Evolutionary conservation across 1,140 invertebrate species (phyloP), one percentile per base, ranked within the genome.

Genomic region (Latrodectus geometricus): DNA sequence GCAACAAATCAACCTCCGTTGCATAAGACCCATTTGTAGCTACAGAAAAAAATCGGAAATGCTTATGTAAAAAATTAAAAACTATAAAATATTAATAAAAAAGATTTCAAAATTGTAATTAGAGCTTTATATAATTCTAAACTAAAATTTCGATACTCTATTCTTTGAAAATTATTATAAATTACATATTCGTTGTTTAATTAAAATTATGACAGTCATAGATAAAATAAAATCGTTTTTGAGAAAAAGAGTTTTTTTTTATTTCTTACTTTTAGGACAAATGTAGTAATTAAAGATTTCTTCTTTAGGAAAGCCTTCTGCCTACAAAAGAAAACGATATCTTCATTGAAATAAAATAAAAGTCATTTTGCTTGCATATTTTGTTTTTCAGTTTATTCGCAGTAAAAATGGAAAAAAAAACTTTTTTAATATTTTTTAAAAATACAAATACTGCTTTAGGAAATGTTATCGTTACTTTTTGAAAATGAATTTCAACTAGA

Each of bases 221-320:
- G 12, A 72, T 23, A 15, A 21, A 21, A 21, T 72, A 14, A 72
- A 35, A 23, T 21, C 56, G n/a, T 87, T 76, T 56, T 65, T 21
- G 14, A 52, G 50, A 61, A 77, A 72, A 61, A 49, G 9, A 68
- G 9, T 20, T 35, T 35, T 35, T n/a, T 35, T 3, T 35, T 35
- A 35, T 69, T 52, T 76, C 82, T 88, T 88, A 90, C 90, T 88
- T 88, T 88, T 75, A 20, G 89, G 88, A 82, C 94, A 94, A 3
- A 94, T 90, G 69, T 94, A 92, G 0, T 92, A 92, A 0, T 94
- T 94, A 21, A 92, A 92, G 3, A 92, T 92, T 65, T 93, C 91
- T 83, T 94, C 92, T 3, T 93, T 90, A 0, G 92, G 93, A 14
- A 94, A 92, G 0, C 94, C 94, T 90, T 94, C 94, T 8, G 93